These are phyloP conservation scores for Caenorhabditis parvicauda DNA, from an alignment of 2,888 invertebrate species.

Conservation along the genomic window DNA sequence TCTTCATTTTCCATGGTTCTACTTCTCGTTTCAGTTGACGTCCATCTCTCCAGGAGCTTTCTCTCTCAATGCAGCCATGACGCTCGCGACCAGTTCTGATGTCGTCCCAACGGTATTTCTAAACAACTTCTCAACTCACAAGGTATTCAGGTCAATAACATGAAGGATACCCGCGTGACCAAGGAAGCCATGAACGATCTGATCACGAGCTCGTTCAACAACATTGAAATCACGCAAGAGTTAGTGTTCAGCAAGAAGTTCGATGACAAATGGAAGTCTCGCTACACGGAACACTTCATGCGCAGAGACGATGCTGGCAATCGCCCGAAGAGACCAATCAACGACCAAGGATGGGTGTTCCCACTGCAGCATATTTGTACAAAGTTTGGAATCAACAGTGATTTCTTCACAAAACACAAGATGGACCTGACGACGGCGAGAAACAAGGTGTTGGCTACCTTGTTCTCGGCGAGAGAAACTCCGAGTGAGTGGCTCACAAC, in stretches of 20 bases:
- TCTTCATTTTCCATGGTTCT: too few relatives aligned
- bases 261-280: conserved; percentile 41
- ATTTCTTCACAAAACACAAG: conserved; percentile 41
- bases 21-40: neutral
- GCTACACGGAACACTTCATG: conserved; percentile 37
- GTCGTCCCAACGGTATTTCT: conserved; percentile 5
- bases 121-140: too few relatives aligned
- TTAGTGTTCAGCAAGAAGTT: conserved; percentile 39
- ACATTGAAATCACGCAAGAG: conserved; percentile 36
- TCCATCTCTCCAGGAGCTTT: conserved; percentile 33
- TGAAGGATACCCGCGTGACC: conserved; percentile 20
- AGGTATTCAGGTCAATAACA: too few relatives aligned
- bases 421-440: conserved; percentile 33
- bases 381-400: conserved; percentile 30
- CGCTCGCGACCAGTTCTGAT: conserved; percentile 17
- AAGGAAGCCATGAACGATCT: conserved; percentile 36
- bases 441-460: conserved; percentile 27
- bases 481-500: conserved; percentile 26
- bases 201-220: conserved; percentile 28
- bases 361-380: conserved; percentile 41
- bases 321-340: conserved; percentile 32
- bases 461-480: conserved; percentile 19
- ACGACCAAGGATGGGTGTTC: conserved; percentile 45
- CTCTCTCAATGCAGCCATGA: conserved; percentile 28
- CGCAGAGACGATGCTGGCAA: conserved; percentile 24